Evolutionary conservation across 2,113 vertebrate species (phyloP).

Genomic region (Carollia perspicillata): DNA sequence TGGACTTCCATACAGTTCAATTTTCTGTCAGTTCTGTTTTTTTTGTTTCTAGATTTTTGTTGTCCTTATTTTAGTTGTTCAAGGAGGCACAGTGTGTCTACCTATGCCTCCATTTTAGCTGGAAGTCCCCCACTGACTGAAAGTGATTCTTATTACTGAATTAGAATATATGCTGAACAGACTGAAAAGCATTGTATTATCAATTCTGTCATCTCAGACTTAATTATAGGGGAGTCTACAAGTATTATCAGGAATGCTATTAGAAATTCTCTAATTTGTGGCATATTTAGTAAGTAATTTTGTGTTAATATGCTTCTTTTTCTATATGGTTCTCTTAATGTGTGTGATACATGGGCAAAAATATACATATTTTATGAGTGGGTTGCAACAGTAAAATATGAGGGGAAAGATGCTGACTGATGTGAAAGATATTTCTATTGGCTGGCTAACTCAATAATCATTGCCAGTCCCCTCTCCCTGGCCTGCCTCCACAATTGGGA

Average conservation of each 20-base stretch:
- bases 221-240: not conserved
- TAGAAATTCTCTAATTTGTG: not conserved
- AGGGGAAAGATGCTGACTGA: not conserved
- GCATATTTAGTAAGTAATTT: not conserved
- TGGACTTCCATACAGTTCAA: too few species aligned
- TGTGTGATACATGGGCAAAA: not conserved
- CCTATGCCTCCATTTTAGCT: too few species aligned
- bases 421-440: not conserved
- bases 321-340: not conserved
- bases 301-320: not conserved
- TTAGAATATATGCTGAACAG: not conserved
- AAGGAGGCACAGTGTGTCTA: too few species aligned
- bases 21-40: too few species aligned
- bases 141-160: not conserved
- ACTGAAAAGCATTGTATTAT: not conserved
- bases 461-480: not conserved
- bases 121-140: too few species aligned
- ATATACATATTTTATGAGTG: not conserved
- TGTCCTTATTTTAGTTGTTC: too few species aligned
- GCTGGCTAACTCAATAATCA: not conserved
- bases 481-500: not conserved
- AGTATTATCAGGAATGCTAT: not conserved
- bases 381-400: not conserved
- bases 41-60: too few species aligned
- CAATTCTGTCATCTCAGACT: not conserved